These are phyloP conservation scores for Cheilosia urbana DNA, from an alignment of 2,888 invertebrate genomes.

Conservation along the genomic window DNA sequence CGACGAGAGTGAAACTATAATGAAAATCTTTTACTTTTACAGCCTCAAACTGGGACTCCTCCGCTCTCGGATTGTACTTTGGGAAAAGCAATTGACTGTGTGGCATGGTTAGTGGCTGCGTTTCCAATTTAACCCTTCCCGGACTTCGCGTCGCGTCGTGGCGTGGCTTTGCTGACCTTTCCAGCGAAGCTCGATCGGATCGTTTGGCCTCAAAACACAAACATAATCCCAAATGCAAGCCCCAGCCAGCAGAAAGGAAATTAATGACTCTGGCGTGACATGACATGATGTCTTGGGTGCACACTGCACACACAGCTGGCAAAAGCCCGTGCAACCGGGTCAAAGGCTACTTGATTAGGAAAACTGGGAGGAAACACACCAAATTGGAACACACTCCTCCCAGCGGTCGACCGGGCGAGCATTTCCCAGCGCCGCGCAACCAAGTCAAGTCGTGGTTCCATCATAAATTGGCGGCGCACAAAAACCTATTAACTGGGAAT, in stretches of 20 bases:
- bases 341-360: slow-evolving; percentile 64
- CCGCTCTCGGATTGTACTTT: slow-evolving; percentile 40
- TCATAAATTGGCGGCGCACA: slow-evolving; percentile 40
- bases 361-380: slow-evolving; percentile 32
- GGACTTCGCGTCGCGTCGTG: not conserved
- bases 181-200: slow-evolving; percentile 33
- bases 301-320: slow-evolving; percentile 13
- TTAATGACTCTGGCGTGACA: slow-evolving; percentile 61
- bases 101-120: slow-evolving; percentile 5
- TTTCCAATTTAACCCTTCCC: slow-evolving; percentile 37
- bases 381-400: slow-evolving; percentile 47
- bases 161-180: slow-evolving; percentile 53
- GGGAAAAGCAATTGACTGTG: slow-evolving; percentile 48
- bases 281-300: slow-evolving; percentile 66
- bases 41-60: slow-evolving; percentile 28
- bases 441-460: slow-evolving; percentile 30
- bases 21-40: slow-evolving; percentile 49
- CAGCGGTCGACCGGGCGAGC: not conserved
- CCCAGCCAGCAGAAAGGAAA: slow-evolving; percentile 29
- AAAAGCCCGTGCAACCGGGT: slow-evolving; percentile 30
- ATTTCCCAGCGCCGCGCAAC: slow-evolving; percentile 7
- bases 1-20: slow-evolving; percentile 69
- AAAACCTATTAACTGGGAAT: slow-evolving; percentile 68
- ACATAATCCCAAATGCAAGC: slow-evolving; percentile 26
- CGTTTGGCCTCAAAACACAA: slow-evolving; percentile 59